Conservation (phyloP, 2,888 invertebrate species). For the Apoda limacodes region DNA sequence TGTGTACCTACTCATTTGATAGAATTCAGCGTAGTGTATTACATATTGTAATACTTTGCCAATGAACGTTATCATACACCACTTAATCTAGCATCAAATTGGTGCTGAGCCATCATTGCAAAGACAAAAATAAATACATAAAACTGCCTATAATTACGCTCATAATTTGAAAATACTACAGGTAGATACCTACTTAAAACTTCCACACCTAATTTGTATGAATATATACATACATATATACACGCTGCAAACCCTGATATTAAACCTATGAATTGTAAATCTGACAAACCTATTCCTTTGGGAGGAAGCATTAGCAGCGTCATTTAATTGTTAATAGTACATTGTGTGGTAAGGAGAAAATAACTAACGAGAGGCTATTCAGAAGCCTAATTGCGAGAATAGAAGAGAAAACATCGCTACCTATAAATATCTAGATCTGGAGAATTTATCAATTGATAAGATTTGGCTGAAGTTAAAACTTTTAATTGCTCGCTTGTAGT, state of each 20-base stretch:
- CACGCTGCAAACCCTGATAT: constrained; percentile 49
- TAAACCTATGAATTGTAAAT: constrained; percentile 42
- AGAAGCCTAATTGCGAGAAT: too few relatives aligned
- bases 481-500: too few relatives aligned
- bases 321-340: constrained; percentile 31
- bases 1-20: too few relatives aligned
- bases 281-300: constrained; percentile 27
- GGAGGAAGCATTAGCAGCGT: constrained; percentile 33
- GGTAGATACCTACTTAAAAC: constrained; percentile 53
- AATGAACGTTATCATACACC: constrained; percentile 80
- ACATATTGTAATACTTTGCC: too few relatives aligned
- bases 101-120: constrained; percentile 72
- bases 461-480: too few relatives aligned
- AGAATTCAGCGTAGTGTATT: too few relatives aligned
- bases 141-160: constrained; percentile 74
- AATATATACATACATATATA: too few relatives aligned
- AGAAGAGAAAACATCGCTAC: too few relatives aligned
- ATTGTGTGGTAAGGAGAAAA: too few relatives aligned
- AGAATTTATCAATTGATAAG: too few relatives aligned
- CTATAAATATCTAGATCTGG: too few relatives aligned
- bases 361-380: too few relatives aligned
- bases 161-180: constrained; percentile 73
- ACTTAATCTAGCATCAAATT: constrained; percentile 76
- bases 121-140: constrained; percentile 72
- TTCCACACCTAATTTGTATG: constrained; percentile 51